A percentile compares a stretch with the other conserved stretches of the same genome.
Evolutionary conservation across 2,113 vertebrate genomes (phyloP).

Genomic region (Rhadina sibilatrix): DNA sequence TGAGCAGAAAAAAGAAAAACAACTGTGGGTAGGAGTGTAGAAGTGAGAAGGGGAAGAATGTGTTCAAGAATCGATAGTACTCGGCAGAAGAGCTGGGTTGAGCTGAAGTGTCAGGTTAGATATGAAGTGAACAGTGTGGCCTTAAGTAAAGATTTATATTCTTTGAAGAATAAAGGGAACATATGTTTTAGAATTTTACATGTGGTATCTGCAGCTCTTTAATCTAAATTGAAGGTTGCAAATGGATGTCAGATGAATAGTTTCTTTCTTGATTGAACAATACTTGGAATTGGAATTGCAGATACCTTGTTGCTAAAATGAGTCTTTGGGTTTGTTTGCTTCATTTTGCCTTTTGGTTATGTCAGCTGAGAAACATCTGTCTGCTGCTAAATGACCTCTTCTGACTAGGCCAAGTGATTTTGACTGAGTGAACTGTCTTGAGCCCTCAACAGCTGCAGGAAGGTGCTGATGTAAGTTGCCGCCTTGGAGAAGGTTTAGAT

Average conservation of each 20-base stretch:
- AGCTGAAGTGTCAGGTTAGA: constrained; percentile 21
- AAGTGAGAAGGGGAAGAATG: constrained; percentile 2
- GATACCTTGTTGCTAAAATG: background rate
- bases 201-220: background rate
- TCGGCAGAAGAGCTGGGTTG: background rate
- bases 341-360: background rate
- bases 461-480: background rate
- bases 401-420: constrained; percentile 17
- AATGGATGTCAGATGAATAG: background rate
- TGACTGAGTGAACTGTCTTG: constrained; percentile 1
- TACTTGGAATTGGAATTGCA: background rate
- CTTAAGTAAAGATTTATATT: constrained; percentile 5
- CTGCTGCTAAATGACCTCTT: constrained; percentile 21
- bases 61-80: background rate
- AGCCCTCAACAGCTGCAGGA: constrained; percentile 13
- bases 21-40: background rate
- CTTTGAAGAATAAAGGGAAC: background rate
- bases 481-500: background rate
- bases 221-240: background rate
- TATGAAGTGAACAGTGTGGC: background rate
- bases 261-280: background rate
- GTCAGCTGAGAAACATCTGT: constrained; percentile 39
- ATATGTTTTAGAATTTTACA: background rate
- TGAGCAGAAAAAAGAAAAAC: background rate
- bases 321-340: background rate